Percentiles rank a stretch among this genome's conserved stretches.
Evolutionary conservation across 2,113 vertebrate genomes (phyloP).

Genomic region (Rhizomys pruinosus): DNA sequence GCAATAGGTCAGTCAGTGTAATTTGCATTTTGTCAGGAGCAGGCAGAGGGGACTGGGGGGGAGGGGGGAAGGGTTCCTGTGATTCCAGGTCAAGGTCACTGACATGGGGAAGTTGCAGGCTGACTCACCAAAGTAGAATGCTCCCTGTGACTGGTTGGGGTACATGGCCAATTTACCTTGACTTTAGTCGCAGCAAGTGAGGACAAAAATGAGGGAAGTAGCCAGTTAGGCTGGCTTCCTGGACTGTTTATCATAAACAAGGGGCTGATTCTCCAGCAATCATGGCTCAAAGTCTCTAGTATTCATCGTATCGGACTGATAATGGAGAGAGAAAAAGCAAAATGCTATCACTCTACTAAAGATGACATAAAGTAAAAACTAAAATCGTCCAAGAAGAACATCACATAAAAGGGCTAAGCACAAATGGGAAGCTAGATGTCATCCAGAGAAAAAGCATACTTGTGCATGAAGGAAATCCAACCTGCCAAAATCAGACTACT

Average conservation of each 20-base stretch:
- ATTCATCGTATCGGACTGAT: neutral
- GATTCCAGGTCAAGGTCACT: neutral
- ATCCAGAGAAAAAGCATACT: neutral
- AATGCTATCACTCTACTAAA: too few relatives aligned
- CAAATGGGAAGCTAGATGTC: neutral
- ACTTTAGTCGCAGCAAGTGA: too few relatives aligned
- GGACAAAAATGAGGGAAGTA: neutral
- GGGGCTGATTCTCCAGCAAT: neutral
- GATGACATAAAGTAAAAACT: neutral
- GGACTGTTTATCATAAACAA: neutral
- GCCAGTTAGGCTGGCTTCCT: neutral
- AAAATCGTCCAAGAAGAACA: neutral
- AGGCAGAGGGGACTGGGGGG: neutral
- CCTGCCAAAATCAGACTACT: neutral
- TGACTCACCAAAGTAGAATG: neutral
- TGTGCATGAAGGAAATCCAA: neutral
- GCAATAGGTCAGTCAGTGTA: neutral
- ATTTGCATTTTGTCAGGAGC: neutral
- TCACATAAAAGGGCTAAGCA: neutral
- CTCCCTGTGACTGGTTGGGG: neutral
- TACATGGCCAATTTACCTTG: neutral
- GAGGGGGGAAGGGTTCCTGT: neutral
- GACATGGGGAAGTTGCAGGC: neutral
- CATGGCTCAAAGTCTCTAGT: neutral
- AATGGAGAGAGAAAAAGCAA: neutral